Base-by-base conservation (phyloP, 2,888 invertebrate species). In the Machimus atricapillus region DNA sequence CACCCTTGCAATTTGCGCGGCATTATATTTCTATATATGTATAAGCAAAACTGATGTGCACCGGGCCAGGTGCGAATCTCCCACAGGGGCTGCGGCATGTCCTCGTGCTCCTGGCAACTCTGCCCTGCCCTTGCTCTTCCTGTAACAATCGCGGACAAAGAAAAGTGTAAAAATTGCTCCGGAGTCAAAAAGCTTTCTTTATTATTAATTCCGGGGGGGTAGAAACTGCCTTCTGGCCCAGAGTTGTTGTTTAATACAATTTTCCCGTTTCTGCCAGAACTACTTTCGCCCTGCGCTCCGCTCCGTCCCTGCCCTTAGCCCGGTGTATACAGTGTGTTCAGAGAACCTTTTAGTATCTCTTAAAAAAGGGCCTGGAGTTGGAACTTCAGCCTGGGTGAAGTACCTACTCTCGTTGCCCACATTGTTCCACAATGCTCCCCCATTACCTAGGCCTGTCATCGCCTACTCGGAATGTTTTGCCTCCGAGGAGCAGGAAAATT, bases 61-160 rank as follows among this genome's bases (percentile, higher is more conserved):
- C 78, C 78, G 43, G 78, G 78, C 78, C 78, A 78, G 78, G 78
- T 78, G 78, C 78, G 78, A 78, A 78, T 43, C 78, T 78, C 43
- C 78, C 78, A 43, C 23, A 78, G 43, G 78, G 78, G 14, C 19
- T 76, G 76, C 37, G 19, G 78, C 43, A 78, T 27, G 76, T 78
- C 14, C 43, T 9, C 23, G 37, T 4, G 23, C 27, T 40, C 19
- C 23, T 78, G 40, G 78, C 43, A 78, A 78, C 23, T 19, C 14
- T 43, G 43, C 37, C 66, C 52, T 52, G 8, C 52, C 52, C 19
- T n/a, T n/a, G 27, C 66, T 19, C 12, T 66, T 66, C 23, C 16
- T 34, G 37, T 9, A 76, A 76, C 76, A 74, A 14, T 1, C 23
- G 76, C 37, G 76, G n/a, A 37, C 34, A 78, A 78, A 78, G 43